Conservation (phyloP, 2,888 invertebrate genomes). For the Aspidiotus rigidus region DNA sequence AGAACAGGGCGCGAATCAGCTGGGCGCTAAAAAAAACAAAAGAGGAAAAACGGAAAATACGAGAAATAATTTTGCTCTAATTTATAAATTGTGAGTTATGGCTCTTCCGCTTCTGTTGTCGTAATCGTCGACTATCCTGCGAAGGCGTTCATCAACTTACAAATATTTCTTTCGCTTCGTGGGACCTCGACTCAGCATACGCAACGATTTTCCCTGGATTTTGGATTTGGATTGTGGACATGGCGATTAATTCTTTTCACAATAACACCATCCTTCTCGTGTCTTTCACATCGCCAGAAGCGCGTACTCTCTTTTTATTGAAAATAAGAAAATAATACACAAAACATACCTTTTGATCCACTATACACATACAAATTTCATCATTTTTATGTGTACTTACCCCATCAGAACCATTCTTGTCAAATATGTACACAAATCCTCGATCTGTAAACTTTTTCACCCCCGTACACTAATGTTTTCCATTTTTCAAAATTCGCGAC, state of each 20-base stretch:
- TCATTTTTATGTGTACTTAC: slow-evolving; percentile 3
- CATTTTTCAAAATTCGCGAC: slow-evolving; percentile 1
- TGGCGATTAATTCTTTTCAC: slow-evolving; percentile 1
- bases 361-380: neutral
- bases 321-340: neutral
- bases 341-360: neutral
- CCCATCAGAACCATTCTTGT: neutral
- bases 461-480: neutral
- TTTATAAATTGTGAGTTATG: neutral
- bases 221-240: neutral
- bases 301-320: neutral
- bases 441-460: neutral
- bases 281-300: slow-evolving; percentile 1
- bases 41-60: too few relatives aligned
- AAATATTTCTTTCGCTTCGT: neutral
- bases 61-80: neutral
- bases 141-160: neutral
- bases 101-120: neutral
- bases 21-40: neutral
- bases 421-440: neutral
- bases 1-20: neutral
- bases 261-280: neutral
- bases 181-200: neutral
- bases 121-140: neutral
- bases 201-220: neutral